These are phyloP conservation scores for Himalopsyche tibetana DNA, from an alignment of 2,888 invertebrate genomes.

Conservation along the genomic window DNA sequence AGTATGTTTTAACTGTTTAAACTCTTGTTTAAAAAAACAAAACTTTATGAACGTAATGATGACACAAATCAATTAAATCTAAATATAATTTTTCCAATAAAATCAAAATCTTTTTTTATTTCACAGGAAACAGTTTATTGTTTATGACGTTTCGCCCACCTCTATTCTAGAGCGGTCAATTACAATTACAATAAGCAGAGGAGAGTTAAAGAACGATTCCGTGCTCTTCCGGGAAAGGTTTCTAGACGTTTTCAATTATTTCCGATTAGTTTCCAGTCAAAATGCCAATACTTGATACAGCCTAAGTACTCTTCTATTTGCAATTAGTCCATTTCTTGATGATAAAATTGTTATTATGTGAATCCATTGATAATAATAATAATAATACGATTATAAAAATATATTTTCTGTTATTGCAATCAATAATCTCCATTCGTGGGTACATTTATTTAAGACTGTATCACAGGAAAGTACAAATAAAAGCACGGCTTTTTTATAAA, in stretches of 20 bases:
- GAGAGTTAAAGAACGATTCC: conserved; percentile 39
- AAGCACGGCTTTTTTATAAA: too few species aligned
- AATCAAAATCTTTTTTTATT: too few species aligned
- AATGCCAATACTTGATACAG: conserved; percentile 17
- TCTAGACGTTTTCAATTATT: conserved; percentile 48
- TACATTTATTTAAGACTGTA: too few species aligned
- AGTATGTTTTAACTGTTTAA: too few species aligned
- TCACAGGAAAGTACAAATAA: too few species aligned
- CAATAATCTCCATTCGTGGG: too few species aligned
- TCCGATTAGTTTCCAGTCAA: conserved; percentile 43
- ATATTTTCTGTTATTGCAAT: too few species aligned
- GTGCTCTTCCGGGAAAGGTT: conserved; percentile 46
- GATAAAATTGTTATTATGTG: not conserved
- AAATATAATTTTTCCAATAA: too few species aligned
- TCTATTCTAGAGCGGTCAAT: conserved; percentile 36
- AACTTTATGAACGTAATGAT: too few species aligned
- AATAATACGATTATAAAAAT: too few species aligned
- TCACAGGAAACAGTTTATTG: not conserved
- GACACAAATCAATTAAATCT: too few species aligned
- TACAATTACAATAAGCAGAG: conserved; percentile 41
- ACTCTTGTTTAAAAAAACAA: too few species aligned
- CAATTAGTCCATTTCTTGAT: conserved; percentile 20
- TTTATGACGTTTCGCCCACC: not conserved
- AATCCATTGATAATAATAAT: not conserved
- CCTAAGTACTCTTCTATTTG: not conserved